Conservation (phyloP, 2,797 vertebrate species). For the Gymnoscopelus microlampas region DNA sequence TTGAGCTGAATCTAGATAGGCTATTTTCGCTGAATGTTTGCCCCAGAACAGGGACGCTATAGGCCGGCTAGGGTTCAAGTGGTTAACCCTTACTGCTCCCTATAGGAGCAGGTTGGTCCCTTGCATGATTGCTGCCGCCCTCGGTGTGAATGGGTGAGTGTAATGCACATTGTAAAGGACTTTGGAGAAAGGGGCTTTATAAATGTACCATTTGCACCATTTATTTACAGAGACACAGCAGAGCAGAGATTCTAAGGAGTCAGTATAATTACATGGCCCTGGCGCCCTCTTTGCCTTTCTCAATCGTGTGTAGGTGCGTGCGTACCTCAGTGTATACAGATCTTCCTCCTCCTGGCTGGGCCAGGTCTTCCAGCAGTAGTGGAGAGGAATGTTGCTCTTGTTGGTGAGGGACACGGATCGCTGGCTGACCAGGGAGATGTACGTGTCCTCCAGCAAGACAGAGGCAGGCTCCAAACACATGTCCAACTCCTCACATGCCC, state of each 20-base stretch:
- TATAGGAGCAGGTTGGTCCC: too few species aligned
- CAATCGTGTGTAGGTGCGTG: background rate
- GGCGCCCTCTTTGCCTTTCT: background rate
- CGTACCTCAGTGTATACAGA: background rate
- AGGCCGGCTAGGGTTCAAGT: too few species aligned
- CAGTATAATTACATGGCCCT: background rate
- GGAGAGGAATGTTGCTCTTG: conserved; percentile 79
- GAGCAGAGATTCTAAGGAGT: conserved; percentile 7
- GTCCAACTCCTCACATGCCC: conserved; percentile 81
- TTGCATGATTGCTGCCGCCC: too few species aligned
- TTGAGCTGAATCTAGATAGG: too few species aligned
- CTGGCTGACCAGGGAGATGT: conserved; percentile 77
- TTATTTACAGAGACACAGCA: background rate
- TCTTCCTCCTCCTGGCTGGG: conserved; percentile 80
- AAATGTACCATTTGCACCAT: too few species aligned
- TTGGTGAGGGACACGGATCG: conserved; percentile 83
- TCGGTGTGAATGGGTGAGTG: too few species aligned
- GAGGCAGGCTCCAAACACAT: conserved; percentile 81
- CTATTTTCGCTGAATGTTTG: too few species aligned
- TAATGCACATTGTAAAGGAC: too few species aligned
- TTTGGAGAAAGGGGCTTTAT: too few species aligned
- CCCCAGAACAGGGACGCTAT: too few species aligned
- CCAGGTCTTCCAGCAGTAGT: conserved; percentile 86
- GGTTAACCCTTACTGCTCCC: too few species aligned
- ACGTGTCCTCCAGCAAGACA: conserved; percentile 83